Evolutionary conservation across 2,888 invertebrate genomes (phyloP), one percentile per base, ranked within the genome.

Genomic region (Mythimna loreyi): DNA sequence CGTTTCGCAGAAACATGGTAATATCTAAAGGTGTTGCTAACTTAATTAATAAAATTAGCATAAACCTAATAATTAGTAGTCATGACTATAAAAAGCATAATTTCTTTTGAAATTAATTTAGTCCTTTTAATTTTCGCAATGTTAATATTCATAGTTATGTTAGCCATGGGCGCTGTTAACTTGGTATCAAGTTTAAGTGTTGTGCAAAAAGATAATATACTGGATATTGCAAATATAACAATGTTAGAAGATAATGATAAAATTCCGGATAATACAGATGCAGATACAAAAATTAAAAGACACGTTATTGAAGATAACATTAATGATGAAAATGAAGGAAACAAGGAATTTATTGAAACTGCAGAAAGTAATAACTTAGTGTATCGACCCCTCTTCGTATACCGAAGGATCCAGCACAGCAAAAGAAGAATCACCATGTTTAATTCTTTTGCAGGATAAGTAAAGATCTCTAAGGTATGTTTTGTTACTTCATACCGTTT

Each of bases 381-480:
- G 0, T 95, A 94, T 84, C 89, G 92, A 62, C 95, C 95, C 0
- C 87, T 94, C 25, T 95, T 89, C 75, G 91, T 92, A 0, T 95
- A 95, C 59, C 90, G 92, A 86, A 92, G 84, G 81, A 92, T 95
- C 47, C 93, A 93, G 73, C 95, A 95, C 53, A 93, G 89, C 67
- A 95, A 92, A 85, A 86, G 92, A 69, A 90, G 93, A 78, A 93
- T 95, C 8, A 94, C 90, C 36, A 94, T 95, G 93, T 95, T 84
- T 60, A 95, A 95, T 78, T 86, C 95, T 13, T 95, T 95, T 82
- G 93, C 92, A 75, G 95, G 95, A 81, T 95, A 93, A 74, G 8
- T 45, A 13, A 16, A 25, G 61, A 55, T 59, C 36, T 64, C 1
- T 25, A 45, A 73, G 60, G 55, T 60, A 60, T 0, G 8, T 21